Percentiles rank a stretch among this genome's conserved stretches.
phyloP scores from a whole-genome alignment of 2,888 invertebrate species.

The Drosophila pseudotakahashii region DNA sequence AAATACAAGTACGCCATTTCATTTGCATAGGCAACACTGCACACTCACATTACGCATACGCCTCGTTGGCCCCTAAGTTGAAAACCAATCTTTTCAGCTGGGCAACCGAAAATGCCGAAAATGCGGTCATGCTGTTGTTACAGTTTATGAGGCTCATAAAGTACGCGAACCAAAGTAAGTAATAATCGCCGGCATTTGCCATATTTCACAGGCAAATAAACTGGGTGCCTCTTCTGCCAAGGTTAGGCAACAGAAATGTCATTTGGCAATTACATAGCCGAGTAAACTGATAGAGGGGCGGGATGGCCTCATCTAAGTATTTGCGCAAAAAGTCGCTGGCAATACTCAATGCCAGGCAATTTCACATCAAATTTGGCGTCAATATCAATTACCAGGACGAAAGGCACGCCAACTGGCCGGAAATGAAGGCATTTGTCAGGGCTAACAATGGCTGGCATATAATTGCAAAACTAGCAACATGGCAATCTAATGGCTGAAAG shows the following conservation, averaged over 20 bases:
- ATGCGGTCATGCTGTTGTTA: conserved; percentile 42
- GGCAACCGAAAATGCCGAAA: conserved; percentile 29
- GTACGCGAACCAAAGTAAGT: conserved; percentile 53
- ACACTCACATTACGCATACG: conserved; percentile 32
- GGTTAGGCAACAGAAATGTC: conserved; percentile 56
- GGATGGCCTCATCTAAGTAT: conserved; percentile 22
- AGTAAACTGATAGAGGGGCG: conserved; percentile 35
- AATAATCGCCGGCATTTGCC: conserved; percentile 72
- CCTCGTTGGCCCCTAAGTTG: conserved; percentile 31
- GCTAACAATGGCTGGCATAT: conserved; percentile 43
- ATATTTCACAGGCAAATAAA: conserved; percentile 73
- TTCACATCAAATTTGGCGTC: conserved; percentile 76
- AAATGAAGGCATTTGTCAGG: conserved; percentile 69
- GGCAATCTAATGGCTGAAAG: conserved; percentile 39
- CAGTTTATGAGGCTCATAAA: conserved; percentile 54
- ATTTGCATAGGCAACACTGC: conserved; percentile 35
- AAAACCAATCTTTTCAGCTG: conserved; percentile 27
- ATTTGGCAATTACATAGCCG: conserved; percentile 71
- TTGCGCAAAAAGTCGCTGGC: conserved; percentile 35
- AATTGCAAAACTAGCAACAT: conserved; percentile 75
- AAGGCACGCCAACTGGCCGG: conserved; percentile 56
- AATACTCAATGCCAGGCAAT: conserved; percentile 58
- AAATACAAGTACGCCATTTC: conserved; percentile 6
- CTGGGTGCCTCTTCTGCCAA: conserved; percentile 39
- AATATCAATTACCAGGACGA: conserved; percentile 71